Base-by-base conservation (phyloP, 2,888 invertebrate genomes). In the Oxyscelio sp. region DNA sequence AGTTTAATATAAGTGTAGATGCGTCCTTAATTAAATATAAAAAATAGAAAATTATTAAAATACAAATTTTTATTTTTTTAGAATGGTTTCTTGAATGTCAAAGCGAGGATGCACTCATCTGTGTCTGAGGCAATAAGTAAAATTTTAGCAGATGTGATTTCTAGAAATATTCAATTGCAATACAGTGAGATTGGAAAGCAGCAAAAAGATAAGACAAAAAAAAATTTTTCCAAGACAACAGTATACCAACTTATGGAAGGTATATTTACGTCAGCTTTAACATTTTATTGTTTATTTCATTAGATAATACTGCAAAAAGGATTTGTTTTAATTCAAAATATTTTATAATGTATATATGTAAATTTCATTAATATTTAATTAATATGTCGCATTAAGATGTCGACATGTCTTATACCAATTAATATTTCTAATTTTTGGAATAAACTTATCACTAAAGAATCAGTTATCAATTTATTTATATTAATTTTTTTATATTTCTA, bases 161-260 rank as follows among this genome's bases (percentile, higher is more conserved):
- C n/a, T n/a, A n/a, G n/a, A n/a, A n/a, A n/a, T n/a, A n/a, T 40
- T 3, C 40, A 40, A n/a, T 11, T 40, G 4, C 40, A 40, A 40
- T 40, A 40, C 11, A 40, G 40, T 40, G 40, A 11, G 11, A 3
- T 11, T 40, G 40, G 40, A 45, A 45, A 45, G n/a, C n/a, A n/a
- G n/a, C n/a, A n/a, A n/a, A n/a, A n/a, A n/a, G n/a, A n/a, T n/a
- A n/a, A n/a, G n/a, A 45, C 11, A 45, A 45, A 45, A 19, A 45
- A 45, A 19, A 45, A 11, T 45, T 45, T 45, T 15, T 45, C 45
- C 1, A 6, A 15, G 5, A 45, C 45, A 2, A 45, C 9, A 9
- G 45, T 45, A 5, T 45, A 45, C 45, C 15, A 45, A 45, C 45
- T 45, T 15, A 15, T 45, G 45, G 45, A 45, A 45, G 45, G 15